Conservation (phyloP, 2,113 vertebrate species). For the Oplegnathus fasciatus region DNA sequence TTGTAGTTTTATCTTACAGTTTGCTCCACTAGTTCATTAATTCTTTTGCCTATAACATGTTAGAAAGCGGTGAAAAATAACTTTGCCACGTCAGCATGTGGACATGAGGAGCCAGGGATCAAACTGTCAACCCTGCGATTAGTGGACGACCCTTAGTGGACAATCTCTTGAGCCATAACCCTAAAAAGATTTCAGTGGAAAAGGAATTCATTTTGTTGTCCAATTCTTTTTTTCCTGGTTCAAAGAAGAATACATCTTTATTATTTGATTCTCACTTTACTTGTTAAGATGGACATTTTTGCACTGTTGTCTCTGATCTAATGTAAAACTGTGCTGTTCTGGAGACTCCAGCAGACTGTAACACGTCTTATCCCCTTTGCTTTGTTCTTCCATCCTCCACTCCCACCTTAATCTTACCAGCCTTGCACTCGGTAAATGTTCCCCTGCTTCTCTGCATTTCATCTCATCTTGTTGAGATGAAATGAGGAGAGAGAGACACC, state of each 20-base stretch:
- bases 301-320: constrained; percentile 7
- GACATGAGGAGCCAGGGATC: neutral
- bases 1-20: neutral
- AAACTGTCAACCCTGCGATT: neutral
- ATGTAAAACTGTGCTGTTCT: constrained; percentile 21
- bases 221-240: neutral
- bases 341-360: constrained; percentile 12
- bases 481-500: constrained; percentile 13
- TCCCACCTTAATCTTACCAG: constrained; percentile 24
- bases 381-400: constrained; percentile 41
- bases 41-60: neutral
- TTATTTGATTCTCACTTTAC: neutral
- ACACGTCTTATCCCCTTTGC: constrained; percentile 14
- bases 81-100: neutral
- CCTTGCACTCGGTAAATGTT: constrained; percentile 26
- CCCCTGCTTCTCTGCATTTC: constrained; percentile 26
- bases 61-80: neutral
- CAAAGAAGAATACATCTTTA: neutral
- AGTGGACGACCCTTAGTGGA: neutral
- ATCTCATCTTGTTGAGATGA: constrained; percentile 22
- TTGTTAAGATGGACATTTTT: constrained; percentile 15
- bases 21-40: too few species aligned
- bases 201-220: neutral
- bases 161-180: neutral
- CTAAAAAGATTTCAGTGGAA: neutral